These are phyloP conservation scores for Linepithema humile DNA, from an alignment of 1,140 invertebrate genomes.

Conservation along the genomic window DNA sequence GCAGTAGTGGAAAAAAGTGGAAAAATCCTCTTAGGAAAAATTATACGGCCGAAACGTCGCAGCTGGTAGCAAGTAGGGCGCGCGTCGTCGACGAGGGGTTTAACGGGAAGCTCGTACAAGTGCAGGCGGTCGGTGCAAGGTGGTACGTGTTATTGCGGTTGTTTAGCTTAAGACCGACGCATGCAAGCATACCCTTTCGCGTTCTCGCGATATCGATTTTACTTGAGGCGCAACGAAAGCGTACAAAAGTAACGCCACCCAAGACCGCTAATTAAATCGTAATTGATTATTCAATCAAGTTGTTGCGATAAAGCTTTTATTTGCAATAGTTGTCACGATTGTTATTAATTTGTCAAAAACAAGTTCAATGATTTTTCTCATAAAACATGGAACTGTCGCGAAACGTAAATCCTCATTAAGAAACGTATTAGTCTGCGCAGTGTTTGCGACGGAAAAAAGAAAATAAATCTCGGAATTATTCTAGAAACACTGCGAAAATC, in stretches of 20 bases:
- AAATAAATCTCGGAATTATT: too few relatives aligned
- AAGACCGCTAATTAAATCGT: background rate
- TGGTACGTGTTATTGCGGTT: background rate
- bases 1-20: background rate
- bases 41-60: conserved; percentile 62
- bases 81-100: conserved; percentile 11
- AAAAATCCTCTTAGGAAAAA: conserved; percentile 39
- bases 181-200: too few relatives aligned
- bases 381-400: too few relatives aligned
- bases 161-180: background rate
- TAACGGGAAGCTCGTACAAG: conserved; percentile 22
- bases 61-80: conserved; percentile 41
- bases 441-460: too few relatives aligned
- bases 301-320: background rate
- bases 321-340: too few relatives aligned
- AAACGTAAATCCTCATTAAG: too few relatives aligned
- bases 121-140: background rate
- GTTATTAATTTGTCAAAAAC: too few relatives aligned
- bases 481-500: too few relatives aligned
- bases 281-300: background rate
- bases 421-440: too few relatives aligned
- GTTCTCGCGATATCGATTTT: conserved; percentile 8
- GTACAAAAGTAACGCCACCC: background rate
- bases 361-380: too few relatives aligned
- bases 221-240: too few relatives aligned